Percentiles rank a stretch among this genome's conserved stretches.
Conservation (phyloP, 92 coral and sea anemone genomes). For the Heteractis magnifica region DNA sequence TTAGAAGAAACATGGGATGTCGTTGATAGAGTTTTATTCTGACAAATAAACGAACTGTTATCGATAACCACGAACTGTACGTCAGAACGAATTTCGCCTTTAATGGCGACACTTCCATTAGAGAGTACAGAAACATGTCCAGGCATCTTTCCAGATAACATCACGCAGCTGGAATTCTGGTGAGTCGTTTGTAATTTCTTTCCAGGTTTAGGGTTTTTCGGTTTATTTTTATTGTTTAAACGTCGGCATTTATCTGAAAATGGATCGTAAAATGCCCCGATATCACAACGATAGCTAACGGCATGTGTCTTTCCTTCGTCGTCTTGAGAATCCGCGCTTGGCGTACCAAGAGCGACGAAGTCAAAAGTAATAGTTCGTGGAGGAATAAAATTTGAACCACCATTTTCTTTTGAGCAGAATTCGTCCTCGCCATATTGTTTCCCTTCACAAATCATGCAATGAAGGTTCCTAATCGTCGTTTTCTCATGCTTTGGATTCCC, state of each 20-base stretch:
- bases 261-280: constrained; percentile 1
- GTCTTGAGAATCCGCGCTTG: not conserved
- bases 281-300: not conserved
- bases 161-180: not conserved
- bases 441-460: constrained; percentile 19
- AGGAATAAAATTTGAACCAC: not conserved
- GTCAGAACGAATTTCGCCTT: constrained; percentile 17
- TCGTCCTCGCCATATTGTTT: not conserved
- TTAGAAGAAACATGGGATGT: not conserved
- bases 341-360: not conserved
- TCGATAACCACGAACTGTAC: constrained; percentile 11
- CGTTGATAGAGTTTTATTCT: not conserved
- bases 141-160: not conserved
- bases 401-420: no score
- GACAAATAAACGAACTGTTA: constrained; percentile 22
- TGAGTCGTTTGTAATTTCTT: not conserved
- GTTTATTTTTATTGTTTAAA: not conserved
- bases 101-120: constrained; percentile 10
- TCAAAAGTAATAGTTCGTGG: constrained; percentile 15
- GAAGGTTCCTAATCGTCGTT: constrained; percentile 6
- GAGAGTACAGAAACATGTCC: not conserved
- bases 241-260: constrained; percentile 1
- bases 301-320: not conserved
- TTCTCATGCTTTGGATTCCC: not conserved
- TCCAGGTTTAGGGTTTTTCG: not conserved